phyloP scores from a whole-genome alignment of 2,888 invertebrate species.

The Dascillus cervinus region DNA sequence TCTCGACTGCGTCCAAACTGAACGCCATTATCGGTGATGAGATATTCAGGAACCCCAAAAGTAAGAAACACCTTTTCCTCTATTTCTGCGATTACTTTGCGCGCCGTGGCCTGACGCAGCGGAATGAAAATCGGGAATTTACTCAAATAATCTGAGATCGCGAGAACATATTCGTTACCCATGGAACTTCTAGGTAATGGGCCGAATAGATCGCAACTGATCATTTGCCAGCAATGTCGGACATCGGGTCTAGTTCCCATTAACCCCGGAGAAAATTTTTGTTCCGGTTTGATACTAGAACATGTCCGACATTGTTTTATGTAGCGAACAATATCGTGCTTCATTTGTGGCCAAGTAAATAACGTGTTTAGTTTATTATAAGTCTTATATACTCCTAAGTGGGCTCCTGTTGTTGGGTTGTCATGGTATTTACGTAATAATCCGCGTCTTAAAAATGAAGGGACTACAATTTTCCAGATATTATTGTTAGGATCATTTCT shows the following conservation, averaged over 20 bases:
- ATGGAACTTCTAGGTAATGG: constrained; percentile 14
- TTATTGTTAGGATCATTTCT: constrained; percentile 7
- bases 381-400: constrained; percentile 21
- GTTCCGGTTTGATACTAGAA: constrained; percentile 18
- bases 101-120: constrained; percentile 7
- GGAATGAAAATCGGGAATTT: constrained; percentile 16
- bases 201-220: constrained; percentile 18
- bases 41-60: constrained; percentile 10
- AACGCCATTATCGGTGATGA: constrained; percentile 12
- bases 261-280: constrained; percentile 14
- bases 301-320: constrained; percentile 21
- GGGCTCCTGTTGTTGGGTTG: constrained; percentile 20
- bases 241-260: constrained; percentile 18
- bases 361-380: constrained; percentile 5
- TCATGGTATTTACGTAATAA: constrained; percentile 21
- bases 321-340: constrained; percentile 18
- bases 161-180: constrained; percentile 15
- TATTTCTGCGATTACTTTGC: constrained; percentile 2
- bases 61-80: constrained; percentile 13
- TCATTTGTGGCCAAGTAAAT: constrained; percentile 25
- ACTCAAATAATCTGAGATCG: constrained; percentile 15
- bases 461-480: constrained; percentile 18
- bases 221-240: constrained; percentile 15
- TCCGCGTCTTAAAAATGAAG: constrained; percentile 7
- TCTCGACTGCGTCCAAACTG: constrained; percentile 10